Conservation (phyloP, 2,113 vertebrate species). For the Aspiorhynchus laticeps region DNA sequence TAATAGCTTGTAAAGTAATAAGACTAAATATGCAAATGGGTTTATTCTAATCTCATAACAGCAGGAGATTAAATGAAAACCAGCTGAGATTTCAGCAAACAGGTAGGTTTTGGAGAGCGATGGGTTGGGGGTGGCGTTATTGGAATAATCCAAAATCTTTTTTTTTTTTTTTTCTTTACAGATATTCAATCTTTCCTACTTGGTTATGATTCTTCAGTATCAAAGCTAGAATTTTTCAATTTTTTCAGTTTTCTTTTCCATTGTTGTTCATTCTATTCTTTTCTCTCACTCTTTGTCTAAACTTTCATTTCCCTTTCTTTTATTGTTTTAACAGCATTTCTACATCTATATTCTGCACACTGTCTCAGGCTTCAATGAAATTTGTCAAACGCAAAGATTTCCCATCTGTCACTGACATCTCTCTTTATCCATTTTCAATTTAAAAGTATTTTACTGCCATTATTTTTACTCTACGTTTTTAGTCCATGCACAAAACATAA, state of each 20-base stretch:
- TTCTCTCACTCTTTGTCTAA: neutral
- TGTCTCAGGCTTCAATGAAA: neutral
- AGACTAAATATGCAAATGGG: constrained; percentile 69
- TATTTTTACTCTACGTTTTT: neutral
- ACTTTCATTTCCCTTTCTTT: neutral
- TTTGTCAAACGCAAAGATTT: neutral
- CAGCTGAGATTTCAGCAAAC: constrained; percentile 47
- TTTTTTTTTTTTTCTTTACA: neutral
- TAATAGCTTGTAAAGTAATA: constrained; percentile 60
- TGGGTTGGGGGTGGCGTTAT: neutral
- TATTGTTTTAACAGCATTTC: neutral
- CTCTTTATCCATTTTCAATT: neutral
- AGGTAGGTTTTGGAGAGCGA: constrained; percentile 11
- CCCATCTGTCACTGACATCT: neutral
- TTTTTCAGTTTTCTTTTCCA: neutral
- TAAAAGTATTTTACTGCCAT: neutral
- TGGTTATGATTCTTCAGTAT: neutral
- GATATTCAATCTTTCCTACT: neutral
- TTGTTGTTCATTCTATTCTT: neutral
- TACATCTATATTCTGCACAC: neutral
- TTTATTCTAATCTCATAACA: constrained; percentile 72
- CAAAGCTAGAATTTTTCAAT: neutral
- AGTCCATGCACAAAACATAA: neutral
- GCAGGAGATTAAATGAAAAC: constrained; percentile 72
- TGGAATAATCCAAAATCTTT: neutral